A percentile compares a stretch with the other conserved stretches of the same genome.
Evolutionary conservation across 2,113 vertebrate genomes (phyloP).

Genomic region (Lasiurus cinereus): DNA sequence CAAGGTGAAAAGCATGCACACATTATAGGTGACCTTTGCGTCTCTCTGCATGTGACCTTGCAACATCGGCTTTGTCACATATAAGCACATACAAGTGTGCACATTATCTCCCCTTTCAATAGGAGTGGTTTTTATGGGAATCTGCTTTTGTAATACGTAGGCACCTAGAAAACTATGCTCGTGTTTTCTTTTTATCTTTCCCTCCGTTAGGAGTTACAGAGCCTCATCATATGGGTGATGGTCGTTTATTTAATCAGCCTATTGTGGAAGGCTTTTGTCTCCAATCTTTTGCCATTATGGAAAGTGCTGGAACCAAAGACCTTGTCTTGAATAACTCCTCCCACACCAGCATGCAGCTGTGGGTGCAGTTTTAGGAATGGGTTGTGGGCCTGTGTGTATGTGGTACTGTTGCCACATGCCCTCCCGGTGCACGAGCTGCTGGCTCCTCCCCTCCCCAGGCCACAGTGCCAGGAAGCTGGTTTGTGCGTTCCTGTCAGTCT

Average conservation of each 20-base stretch:
- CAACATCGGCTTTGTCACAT: not conserved
- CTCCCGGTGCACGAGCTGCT: not conserved
- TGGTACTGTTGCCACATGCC: not conserved
- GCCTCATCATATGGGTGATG: not conserved
- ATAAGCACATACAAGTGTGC: not conserved
- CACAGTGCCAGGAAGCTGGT: not conserved
- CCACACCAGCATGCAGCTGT: not conserved
- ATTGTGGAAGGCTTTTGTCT: not conserved
- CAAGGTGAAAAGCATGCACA: not conserved
- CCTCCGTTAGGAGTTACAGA: too few relatives aligned
- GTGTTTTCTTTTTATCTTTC: not conserved
- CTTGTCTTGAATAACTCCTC: not conserved
- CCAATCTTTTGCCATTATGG: not conserved
- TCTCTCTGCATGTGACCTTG: not conserved
- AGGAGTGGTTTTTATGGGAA: not conserved
- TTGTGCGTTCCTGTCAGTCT: not conserved
- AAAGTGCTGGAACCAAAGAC: not conserved
- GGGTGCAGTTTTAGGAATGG: not conserved
- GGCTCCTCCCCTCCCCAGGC: not conserved
- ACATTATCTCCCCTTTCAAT: not conserved
- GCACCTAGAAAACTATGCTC: not conserved
- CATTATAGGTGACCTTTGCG: not conserved
- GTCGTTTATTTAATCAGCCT: not conserved
- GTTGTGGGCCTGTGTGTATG: not conserved
- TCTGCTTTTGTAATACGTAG: not conserved